Evolutionary conservation across 2,888 invertebrate species (phyloP).

Genomic region (Heteromyza rotundicornis): DNA sequence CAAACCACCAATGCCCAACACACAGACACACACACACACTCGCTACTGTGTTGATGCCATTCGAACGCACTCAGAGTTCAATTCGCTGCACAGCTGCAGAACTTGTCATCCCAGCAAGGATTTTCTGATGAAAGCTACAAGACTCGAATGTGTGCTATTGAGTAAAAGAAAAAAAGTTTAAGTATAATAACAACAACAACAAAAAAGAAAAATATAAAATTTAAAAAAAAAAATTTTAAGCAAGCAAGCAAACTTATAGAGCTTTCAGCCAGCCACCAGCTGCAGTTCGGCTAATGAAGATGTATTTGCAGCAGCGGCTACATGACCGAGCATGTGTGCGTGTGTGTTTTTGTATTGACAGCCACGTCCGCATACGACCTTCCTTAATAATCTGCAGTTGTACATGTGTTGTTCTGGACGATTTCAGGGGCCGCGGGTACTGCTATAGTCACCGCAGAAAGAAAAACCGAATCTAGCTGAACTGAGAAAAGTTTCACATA

Average conservation of each 20-base stretch:
- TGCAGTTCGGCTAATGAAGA: constrained; percentile 48
- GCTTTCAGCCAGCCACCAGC: too few relatives aligned
- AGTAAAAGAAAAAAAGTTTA: too few relatives aligned
- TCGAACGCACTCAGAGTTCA: not conserved
- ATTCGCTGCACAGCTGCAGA: not conserved
- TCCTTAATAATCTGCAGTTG: not conserved
- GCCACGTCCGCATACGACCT: constrained; percentile 1
- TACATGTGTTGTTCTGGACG: not conserved
- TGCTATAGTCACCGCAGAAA: constrained; percentile 41
- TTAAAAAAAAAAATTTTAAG: too few relatives aligned
- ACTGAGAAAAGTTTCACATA: constrained; percentile 4
- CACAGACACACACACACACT: not conserved
- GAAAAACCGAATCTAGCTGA: constrained; percentile 8
- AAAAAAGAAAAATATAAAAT: not conserved
- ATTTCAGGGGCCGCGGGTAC: not conserved
- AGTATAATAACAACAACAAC: not conserved
- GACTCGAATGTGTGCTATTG: too few relatives aligned
- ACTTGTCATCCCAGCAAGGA: not conserved
- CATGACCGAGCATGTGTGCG: not conserved
- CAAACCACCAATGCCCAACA: too few relatives aligned
- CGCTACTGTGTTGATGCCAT: not conserved
- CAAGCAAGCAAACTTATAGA: constrained; percentile 31
- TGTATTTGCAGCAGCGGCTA: constrained; percentile 42
- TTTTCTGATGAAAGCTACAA: not conserved
- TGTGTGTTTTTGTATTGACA: constrained; percentile 3